phyloP scores from a whole-genome alignment of 2,888 invertebrate genomes.

The Brachypalpus laphriformis region DNA sequence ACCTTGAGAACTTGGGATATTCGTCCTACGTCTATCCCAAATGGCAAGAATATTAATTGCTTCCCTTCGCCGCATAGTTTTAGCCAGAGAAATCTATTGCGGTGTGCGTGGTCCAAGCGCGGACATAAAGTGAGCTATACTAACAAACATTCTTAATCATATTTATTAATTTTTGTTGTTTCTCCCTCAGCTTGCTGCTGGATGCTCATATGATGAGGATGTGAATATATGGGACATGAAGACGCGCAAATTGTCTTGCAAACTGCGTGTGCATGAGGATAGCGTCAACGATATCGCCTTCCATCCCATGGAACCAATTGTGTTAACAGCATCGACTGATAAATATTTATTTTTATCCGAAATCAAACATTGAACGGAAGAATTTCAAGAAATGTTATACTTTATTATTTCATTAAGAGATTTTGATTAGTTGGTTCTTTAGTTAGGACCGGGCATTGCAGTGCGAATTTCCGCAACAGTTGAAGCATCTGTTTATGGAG shows the following conservation, averaged over 20 bases:
- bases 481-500: too few relatives aligned
- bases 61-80: constrained; percentile 97
- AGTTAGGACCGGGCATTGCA: too few relatives aligned
- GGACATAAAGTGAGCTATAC: constrained; percentile 89
- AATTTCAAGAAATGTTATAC: too few relatives aligned
- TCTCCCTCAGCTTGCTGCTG: constrained; percentile 86
- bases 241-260: constrained; percentile 94
- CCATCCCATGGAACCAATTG: constrained; percentile 95
- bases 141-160: background rate
- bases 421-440: too few relatives aligned
- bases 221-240: constrained; percentile 99
- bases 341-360: constrained; percentile 83
- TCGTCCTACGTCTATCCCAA: constrained; percentile 94
- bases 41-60: constrained; percentile 95
- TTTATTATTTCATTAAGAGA: too few relatives aligned
- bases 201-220: constrained; percentile 94
- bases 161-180: constrained; percentile 75
- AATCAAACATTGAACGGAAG: constrained; percentile 81
- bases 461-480: too few relatives aligned
- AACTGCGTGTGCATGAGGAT: constrained; percentile 98
- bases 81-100: constrained; percentile 97
- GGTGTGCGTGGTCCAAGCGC: constrained; percentile 96
- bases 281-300: constrained; percentile 98
- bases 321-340: constrained; percentile 96
- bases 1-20: constrained; percentile 98